Evolutionary conservation across 2,113 vertebrate species (phyloP), one percentile per base, ranked within the genome.

Genomic region (Excalfactoria chinensis): DNA sequence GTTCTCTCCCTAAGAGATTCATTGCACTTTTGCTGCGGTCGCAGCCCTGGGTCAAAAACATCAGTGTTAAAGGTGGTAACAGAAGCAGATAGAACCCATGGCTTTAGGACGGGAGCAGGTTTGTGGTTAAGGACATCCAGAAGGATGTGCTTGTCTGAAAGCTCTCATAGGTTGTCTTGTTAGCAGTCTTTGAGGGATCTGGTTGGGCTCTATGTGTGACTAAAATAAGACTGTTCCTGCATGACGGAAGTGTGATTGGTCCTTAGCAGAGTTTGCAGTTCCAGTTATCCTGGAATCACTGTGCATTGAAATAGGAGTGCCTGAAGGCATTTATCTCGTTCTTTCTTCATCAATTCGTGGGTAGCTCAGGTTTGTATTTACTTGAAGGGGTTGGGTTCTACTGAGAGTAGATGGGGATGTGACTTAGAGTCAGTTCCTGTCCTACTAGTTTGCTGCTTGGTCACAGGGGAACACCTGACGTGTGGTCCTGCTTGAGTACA

Each of bases 401-500:
- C 22, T 55, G 59, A 59, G 48, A 75, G n/a, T 1, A 41, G 48
- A 19, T 53, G 22, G 51, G 49, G 32, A 41, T 0, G 1, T 28
- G 68, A 55, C 19, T 53, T 59, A 40, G 17, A 32, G 34, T 53
- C 76, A n/a, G 46, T 30, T 68, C 62, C 67, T 80, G 67, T 58
- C 64, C 59, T 6, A 0, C 28, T 59, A 59, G 15, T 84, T 84
- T 86, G 68, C 28, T 59, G 0, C 48, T 40, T 68, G 40, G 43
- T 19, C 7, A 26, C 11, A 23, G 59, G 19, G 64, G 35, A 62
- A 72, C 55, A 66, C 20, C 37, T 51, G 41, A 34, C 48, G 23
- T 0, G 2, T 37, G 44, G 49, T 30, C 41, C 0, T 0, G 18
- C 51, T 73, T 32, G 23, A 80, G 46, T 14, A 55, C 1, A 25